These are phyloP conservation scores for Meteorus sp. DNA, from an alignment of 1,140 invertebrate genomes.

Conservation along the genomic window DNA sequence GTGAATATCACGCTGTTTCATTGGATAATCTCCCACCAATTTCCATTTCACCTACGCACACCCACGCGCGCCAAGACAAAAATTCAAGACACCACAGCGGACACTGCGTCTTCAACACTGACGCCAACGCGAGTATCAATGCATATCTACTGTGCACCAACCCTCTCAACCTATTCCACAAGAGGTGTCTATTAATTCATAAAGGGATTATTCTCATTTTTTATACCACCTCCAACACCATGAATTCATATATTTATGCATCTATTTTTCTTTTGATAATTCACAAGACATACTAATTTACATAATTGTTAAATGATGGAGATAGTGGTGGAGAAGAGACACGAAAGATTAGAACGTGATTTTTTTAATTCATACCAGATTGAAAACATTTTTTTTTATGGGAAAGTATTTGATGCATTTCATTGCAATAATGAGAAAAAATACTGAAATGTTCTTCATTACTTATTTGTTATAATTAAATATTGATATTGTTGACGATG, in stretches of 20 bases:
- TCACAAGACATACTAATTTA: slow-evolving; percentile 8
- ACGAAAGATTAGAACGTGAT: too few species aligned
- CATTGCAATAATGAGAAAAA: background rate
- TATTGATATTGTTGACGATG: too few species aligned
- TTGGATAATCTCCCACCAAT: slow-evolving; percentile 36
- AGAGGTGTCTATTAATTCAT: slow-evolving; percentile 49
- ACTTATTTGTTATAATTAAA: too few species aligned
- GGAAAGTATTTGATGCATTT: background rate
- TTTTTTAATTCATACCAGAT: background rate
- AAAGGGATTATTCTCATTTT: slow-evolving; percentile 54
- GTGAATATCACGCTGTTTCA: slow-evolving; percentile 31
- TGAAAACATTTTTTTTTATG: background rate
- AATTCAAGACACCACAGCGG: background rate
- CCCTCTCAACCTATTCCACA: background rate
- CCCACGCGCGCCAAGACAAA: slow-evolving; percentile 28
- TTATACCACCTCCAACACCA: slow-evolving; percentile 2
- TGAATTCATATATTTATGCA: slow-evolving; percentile 14
- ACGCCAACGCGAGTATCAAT: slow-evolving; percentile 23
- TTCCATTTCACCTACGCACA: slow-evolving; percentile 29
- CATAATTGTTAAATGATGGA: slow-evolving; percentile 11
- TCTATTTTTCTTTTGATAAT: slow-evolving; percentile 24
- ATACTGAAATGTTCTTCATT: too few species aligned
- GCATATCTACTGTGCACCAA: slow-evolving; percentile 14
- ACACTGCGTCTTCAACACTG: background rate
- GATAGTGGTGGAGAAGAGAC: background rate